phyloP scores from a whole-genome alignment of 1,140 invertebrate genomes.

The Proales similis region DNA sequence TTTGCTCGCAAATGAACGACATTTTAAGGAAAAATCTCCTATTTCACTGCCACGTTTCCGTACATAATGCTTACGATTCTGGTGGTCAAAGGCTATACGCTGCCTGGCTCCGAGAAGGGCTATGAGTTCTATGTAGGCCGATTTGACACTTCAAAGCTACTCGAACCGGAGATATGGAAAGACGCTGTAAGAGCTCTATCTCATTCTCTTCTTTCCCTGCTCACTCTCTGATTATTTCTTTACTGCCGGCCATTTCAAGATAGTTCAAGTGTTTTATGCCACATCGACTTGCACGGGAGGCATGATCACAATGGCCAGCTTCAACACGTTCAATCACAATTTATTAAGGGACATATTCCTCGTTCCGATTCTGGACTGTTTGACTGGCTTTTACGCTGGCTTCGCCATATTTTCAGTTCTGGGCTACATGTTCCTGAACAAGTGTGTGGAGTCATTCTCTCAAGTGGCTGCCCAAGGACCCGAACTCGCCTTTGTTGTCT shows the following conservation, averaged over 20 bases:
- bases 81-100: slow-evolving; percentile 63
- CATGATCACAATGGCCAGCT: slow-evolving; percentile 87
- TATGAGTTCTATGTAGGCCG: slow-evolving; percentile 58
- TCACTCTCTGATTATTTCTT: too few species aligned
- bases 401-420: slow-evolving; percentile 72
- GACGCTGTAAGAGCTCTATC: too few species aligned
- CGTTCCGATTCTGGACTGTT: slow-evolving; percentile 25
- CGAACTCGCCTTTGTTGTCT: slow-evolving; percentile 89
- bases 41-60: slow-evolving; percentile 62
- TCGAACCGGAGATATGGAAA: slow-evolving; percentile 45
- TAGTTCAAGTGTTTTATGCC: slow-evolving; percentile 76
- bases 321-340: slow-evolving; percentile 83
- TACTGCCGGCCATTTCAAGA: too few species aligned
- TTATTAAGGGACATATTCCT: slow-evolving; percentile 56
- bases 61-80: slow-evolving; percentile 67
- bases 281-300: slow-evolving; percentile 82
- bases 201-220: too few species aligned
- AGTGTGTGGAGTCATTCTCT: slow-evolving; percentile 39
- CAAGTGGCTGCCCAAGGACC: slow-evolving; percentile 61
- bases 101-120: slow-evolving; percentile 67
- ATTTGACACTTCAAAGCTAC: neutral
- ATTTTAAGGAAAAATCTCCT: slow-evolving; percentile 38
- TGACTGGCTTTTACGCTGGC: slow-evolving; percentile 39
- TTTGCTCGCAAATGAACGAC: too few species aligned
- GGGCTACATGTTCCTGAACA: slow-evolving; percentile 57